Conservation (phyloP, 2,888 invertebrate genomes). For the Barypeithes pellucidus region DNA sequence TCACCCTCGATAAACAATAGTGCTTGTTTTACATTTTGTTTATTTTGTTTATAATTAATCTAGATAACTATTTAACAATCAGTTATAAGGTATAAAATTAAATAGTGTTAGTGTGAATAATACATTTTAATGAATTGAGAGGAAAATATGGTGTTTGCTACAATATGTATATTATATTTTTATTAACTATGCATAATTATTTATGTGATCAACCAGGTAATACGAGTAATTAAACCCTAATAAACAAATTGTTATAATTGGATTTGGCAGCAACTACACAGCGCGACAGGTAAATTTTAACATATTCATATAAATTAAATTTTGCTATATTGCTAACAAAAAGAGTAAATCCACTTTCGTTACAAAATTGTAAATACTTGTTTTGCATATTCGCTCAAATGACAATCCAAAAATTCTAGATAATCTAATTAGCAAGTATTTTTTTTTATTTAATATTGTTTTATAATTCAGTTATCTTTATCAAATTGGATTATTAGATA, state of each 20-base stretch:
- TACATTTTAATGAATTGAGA: too few relatives aligned
- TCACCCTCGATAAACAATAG: too few relatives aligned
- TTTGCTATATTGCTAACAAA: slow-evolving; percentile 12
- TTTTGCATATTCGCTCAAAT: neutral
- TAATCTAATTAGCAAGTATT: slow-evolving; percentile 9
- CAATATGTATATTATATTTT: neutral
- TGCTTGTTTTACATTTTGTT: too few relatives aligned
- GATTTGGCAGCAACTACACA: neutral
- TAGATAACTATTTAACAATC: too few relatives aligned
- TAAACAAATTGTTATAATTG: neutral
- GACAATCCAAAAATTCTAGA: neutral
- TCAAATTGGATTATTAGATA: neutral
- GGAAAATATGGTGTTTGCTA: neutral
- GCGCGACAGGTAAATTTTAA: slow-evolving; percentile 7
- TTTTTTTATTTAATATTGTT: neutral
- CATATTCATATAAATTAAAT: neutral
- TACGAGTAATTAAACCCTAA: neutral
- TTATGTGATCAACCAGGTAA: neutral
- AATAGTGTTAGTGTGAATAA: too few relatives aligned
- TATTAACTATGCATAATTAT: neutral
- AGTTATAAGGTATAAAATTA: too few relatives aligned
- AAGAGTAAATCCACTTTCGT: neutral
- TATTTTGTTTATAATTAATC: too few relatives aligned
- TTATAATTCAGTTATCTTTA: slow-evolving; percentile 1
- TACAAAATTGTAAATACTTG: slow-evolving; percentile 14